phyloP scores from a whole-genome alignment of 2,888 invertebrate species.

The Cephus sareptanus region DNA sequence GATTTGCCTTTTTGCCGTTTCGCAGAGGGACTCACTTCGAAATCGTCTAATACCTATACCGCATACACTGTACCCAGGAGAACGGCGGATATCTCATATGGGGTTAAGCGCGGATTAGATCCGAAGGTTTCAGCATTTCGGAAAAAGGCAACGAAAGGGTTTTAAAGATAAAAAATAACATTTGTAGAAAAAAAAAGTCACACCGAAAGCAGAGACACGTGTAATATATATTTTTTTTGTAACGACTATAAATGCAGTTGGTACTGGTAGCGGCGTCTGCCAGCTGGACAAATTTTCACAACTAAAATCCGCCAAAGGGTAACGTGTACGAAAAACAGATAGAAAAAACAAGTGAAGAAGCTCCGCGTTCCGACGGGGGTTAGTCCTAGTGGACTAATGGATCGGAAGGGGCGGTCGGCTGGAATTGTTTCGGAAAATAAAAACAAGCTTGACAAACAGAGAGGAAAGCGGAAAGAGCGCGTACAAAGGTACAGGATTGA shows the following conservation, averaged over 20 bases:
- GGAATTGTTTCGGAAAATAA: not conserved
- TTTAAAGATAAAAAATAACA: not conserved
- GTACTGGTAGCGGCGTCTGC: not conserved
- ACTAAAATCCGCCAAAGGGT: not conserved
- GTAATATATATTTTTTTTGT: not conserved
- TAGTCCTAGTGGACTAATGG: not conserved
- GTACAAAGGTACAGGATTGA: not conserved
- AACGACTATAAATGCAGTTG: not conserved
- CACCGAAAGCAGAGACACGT: not conserved
- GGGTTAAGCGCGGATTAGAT: not conserved
- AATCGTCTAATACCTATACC: not conserved
- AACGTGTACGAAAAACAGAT: not conserved
- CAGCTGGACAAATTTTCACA: not conserved
- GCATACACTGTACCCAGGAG: not conserved
- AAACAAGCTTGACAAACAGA: not conserved
- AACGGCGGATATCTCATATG: not conserved
- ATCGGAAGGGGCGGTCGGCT: not conserved
- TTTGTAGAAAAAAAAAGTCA: not conserved
- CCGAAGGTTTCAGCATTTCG: not conserved
- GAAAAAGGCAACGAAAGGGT: not conserved
- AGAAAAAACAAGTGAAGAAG: not conserved
- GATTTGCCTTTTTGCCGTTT: not conserved
- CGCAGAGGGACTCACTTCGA: not conserved
- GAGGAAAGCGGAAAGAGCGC: not conserved
- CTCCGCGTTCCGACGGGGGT: not conserved